Evolutionary conservation across 2,888 invertebrate species (phyloP).

Genomic region (Scelioninae gen. 1): DNA sequence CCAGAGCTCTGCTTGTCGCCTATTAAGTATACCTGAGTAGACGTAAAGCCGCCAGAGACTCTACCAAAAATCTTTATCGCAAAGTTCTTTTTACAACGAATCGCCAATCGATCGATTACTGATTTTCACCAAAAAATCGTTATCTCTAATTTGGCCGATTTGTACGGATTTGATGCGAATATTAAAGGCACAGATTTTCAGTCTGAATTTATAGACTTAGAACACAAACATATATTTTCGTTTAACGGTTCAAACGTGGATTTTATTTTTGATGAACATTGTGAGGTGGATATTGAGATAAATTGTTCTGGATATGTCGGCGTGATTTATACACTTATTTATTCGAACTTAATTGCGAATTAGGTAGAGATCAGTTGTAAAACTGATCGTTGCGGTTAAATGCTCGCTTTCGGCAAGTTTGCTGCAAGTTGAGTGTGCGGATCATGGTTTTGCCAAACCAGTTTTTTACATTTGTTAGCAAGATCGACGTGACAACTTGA

Average conservation of each 20-base stretch:
- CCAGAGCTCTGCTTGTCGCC: conserved; percentile 67
- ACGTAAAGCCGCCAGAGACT: conserved; percentile 68
- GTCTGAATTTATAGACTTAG: conserved; percentile 13
- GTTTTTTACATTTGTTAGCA: too few species aligned
- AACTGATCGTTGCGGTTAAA: too few species aligned
- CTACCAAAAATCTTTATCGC: conserved; percentile 39
- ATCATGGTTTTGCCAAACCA: too few species aligned
- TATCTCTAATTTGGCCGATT: conserved; percentile 32
- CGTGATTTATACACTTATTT: conserved; percentile 7
- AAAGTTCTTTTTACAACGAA: conserved; percentile 52
- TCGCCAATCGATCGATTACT: conserved; percentile 51
- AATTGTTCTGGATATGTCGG: background rate
- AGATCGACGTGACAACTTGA: too few species aligned
- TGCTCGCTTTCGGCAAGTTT: too few species aligned
- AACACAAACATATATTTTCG: conserved; percentile 11
- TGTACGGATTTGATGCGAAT: conserved; percentile 27
- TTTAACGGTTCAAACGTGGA: background rate
- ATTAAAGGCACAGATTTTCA: conserved; percentile 17
- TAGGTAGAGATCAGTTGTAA: too few species aligned
- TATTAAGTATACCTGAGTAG: conserved; percentile 72
- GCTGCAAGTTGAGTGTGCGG: too few species aligned
- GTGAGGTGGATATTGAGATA: conserved; percentile 13
- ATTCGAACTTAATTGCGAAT: conserved; percentile 2
- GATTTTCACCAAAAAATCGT: conserved; percentile 19
- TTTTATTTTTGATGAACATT: conserved; percentile 18